These are phyloP conservation scores for Lathamus discolor DNA, from an alignment of 2,113 vertebrate species.

Conservation along the genomic window DNA sequence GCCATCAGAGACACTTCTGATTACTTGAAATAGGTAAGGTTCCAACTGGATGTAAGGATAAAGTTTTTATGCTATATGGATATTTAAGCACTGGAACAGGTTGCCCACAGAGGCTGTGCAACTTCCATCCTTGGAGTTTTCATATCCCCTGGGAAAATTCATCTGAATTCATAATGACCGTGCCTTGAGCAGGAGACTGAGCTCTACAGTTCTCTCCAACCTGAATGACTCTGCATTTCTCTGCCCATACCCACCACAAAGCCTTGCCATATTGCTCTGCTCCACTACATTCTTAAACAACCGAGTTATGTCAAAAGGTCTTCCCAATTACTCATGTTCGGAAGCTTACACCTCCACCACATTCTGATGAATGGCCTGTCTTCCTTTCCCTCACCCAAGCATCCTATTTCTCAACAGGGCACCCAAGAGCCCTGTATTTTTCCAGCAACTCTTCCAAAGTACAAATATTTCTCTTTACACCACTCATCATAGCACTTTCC, in stretches of 20 bases:
- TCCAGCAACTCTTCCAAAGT: neutral
- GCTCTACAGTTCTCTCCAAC: neutral
- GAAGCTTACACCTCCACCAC: neutral
- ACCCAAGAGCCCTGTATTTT: neutral
- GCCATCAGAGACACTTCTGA: neutral
- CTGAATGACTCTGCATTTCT: rapidly evolving
- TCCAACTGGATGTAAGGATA: neutral
- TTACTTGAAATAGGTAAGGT: neutral
- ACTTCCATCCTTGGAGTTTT: neutral
- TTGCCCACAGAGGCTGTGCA: neutral
- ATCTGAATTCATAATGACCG: neutral
- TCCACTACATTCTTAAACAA: neutral
- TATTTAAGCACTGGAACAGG: neutral
- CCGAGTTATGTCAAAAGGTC: neutral
- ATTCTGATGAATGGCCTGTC: neutral
- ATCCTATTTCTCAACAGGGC: neutral
- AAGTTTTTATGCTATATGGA: neutral
- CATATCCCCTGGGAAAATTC: neutral
- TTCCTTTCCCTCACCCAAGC: neutral
- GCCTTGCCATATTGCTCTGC: neutral
- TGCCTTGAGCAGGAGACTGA: neutral
- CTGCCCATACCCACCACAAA: neutral
- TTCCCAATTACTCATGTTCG: neutral
- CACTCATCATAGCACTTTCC: rapidly evolving
- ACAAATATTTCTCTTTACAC: neutral